Percentiles rank a stretch among this genome's conserved stretches.
Evolutionary conservation across 1,140 invertebrate genomes (phyloP).

Genomic region (Meteorus sp.): DNA sequence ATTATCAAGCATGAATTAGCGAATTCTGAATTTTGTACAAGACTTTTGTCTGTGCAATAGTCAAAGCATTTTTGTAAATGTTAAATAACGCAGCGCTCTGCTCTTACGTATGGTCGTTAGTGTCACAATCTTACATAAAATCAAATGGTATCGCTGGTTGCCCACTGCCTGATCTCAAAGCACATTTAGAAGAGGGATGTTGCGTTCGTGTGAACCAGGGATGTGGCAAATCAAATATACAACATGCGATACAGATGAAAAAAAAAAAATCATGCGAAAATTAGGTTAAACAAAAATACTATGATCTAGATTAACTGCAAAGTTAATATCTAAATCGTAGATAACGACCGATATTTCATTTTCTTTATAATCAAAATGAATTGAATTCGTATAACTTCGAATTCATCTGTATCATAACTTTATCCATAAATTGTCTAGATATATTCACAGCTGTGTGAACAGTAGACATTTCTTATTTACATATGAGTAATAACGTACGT

Average conservation of each 20-base stretch:
- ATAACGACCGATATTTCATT: too few relatives aligned
- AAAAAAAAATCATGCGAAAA: too few relatives aligned
- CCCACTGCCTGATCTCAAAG: conserved; percentile 30
- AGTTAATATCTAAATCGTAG: too few relatives aligned
- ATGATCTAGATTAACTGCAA: too few relatives aligned
- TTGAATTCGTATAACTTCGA: too few relatives aligned
- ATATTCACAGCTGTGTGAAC: not conserved
- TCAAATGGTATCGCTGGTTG: conserved; percentile 22
- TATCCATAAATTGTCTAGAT: not conserved
- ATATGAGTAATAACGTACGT: conserved; percentile 39
- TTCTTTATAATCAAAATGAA: too few relatives aligned
- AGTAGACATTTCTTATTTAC: not conserved
- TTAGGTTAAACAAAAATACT: too few relatives aligned
- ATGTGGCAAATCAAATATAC: conserved; percentile 21
- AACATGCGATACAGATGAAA: conserved; percentile 27
- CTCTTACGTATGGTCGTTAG: conserved; percentile 30
- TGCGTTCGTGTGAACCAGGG: not conserved
- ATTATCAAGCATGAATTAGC: not conserved
- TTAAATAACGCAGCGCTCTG: not conserved
- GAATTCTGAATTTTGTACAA: not conserved
- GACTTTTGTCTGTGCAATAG: not conserved
- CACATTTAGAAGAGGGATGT: conserved; percentile 5
- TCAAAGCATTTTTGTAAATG: not conserved
- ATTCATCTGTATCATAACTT: too few relatives aligned
- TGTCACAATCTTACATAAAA: conserved; percentile 13